Evolutionary conservation across 2,797 vertebrate genomes (phyloP), one percentile per base, ranked within the genome.

Genomic region (Coracias cyanogaster): DNA sequence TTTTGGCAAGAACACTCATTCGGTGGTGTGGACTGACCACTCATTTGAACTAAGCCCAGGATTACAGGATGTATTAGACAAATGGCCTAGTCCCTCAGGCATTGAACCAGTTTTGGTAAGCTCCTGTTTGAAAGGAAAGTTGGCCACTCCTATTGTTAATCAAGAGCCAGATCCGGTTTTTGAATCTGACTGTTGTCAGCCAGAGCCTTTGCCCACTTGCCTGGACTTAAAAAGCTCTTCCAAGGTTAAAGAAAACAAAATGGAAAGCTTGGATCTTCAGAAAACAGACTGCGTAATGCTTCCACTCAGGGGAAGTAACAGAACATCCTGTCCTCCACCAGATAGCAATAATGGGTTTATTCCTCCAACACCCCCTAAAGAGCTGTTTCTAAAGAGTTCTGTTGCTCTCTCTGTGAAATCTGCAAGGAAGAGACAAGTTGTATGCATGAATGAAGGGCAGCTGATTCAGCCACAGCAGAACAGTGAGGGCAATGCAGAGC

Each of bases 11-110:
- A 86, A 81, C 89, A 45, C 71, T 29, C 58, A 84, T 67, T 87
- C 95, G 77, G 45, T 70, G 77, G 52, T 95, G 83, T 97, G 97
- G 95, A 86, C 96, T 66, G 96, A 96, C 60, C 66, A 72, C 85
- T 97, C 95, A 0, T 97, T 99, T 97, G 96, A 98, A 28, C 98
- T 99, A 94, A 99, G 99, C 91, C 98, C 99, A 60, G 99, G 98
- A 91, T 95, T 99, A 88, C 98, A 99, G 86, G 99, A 98, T 49
- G 96, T 99, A 77, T 98, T 99, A 94, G 99, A 99, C 93, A 97
- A 98, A 67, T 99, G 98, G 98, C 97, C 98, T 15, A 99, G 98
- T 85, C 98, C 98, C 96, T 98, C 98, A 67, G 98, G 97, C 70
- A 71, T 11, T 84, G 91, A 96, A 58, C 46, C 60, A n/a, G 90